Evolutionary conservation across 2,888 invertebrate species (phyloP), one percentile per base, ranked within the genome.

Genomic region (Iselma pallidipennis): DNA sequence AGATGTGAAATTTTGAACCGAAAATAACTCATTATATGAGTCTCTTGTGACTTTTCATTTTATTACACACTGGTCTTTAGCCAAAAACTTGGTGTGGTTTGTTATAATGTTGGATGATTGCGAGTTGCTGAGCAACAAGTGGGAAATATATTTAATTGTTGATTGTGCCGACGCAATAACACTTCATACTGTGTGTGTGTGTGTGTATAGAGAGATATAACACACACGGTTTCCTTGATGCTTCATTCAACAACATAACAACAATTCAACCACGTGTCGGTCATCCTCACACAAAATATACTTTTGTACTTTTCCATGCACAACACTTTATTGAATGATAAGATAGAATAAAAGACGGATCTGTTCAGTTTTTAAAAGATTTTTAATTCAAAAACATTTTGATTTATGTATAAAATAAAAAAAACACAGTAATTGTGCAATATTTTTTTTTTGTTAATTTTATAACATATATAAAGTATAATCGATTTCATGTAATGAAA

Each of bases 401-500:
- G 14, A 33, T 33, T 45, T 16, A 16, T 37, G 19, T 37, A 50
- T 25, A 2, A 25, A 50, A 49, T 21, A 49, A 49, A 2, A 19
- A 49, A 2, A 1, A 23, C 23, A 25, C 26, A n/a, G n/a, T 49
- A 9, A 21, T n/a, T 25, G 1, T 28, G 16, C 2, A 37, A 37
- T 37, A 14, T 37, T 37, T 14, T 37, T 37, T 37, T n/a, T n/a
- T n/a, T 14, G 33, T 2, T 33, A 37, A 37, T 37, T 37, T 7
- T 37, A 16, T 7, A 37, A 37, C 3, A 37, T 16, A n/a, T 29
- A 16, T 16, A 16, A 50, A 50, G n/a, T 37, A 37, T 7, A 37
- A 9, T 33, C n/a, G 14, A 51, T 60, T 60, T 29, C 1, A 56
- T 60, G 49, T 61, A 49, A 57, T 61, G 51, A 59, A 59, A 59